Evolutionary conservation across 2,113 vertebrate genomes (phyloP).

Genomic region (Otus sunia): DNA sequence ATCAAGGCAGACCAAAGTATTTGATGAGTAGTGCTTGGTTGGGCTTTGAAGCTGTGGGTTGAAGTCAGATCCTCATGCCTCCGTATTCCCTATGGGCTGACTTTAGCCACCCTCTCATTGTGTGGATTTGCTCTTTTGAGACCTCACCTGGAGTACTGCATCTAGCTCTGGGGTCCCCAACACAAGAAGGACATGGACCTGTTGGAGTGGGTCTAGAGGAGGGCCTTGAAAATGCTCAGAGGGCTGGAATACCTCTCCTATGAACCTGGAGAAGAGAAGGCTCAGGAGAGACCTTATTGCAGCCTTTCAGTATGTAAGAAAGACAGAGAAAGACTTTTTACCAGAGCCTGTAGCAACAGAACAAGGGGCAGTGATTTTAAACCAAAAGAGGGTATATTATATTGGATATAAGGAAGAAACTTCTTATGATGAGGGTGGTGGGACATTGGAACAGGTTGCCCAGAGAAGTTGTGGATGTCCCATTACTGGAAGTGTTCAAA

Average conservation of each 20-base stretch:
- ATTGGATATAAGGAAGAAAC: background rate
- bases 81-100: background rate
- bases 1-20: background rate
- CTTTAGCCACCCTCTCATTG: background rate
- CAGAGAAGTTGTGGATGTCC: background rate
- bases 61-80: background rate
- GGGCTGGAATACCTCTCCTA: background rate
- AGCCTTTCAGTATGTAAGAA: background rate
- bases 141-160: background rate
- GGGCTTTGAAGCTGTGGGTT: background rate
- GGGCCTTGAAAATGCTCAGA: background rate
- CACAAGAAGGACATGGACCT: no score
- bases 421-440: background rate
- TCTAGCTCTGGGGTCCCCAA: background rate
- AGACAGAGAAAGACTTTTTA: background rate
- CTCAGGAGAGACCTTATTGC: background rate
- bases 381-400: background rate
- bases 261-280: background rate
- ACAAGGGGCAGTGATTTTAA: background rate
- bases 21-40: background rate
- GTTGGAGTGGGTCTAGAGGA: background rate
- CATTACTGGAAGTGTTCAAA: background rate
- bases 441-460: background rate
- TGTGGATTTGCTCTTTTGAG: background rate
- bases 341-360: background rate